Evolutionary conservation across 2,797 vertebrate genomes (phyloP), one percentile per base, ranked within the genome.

Genomic region (Lithobates sylvaticus): DNA sequence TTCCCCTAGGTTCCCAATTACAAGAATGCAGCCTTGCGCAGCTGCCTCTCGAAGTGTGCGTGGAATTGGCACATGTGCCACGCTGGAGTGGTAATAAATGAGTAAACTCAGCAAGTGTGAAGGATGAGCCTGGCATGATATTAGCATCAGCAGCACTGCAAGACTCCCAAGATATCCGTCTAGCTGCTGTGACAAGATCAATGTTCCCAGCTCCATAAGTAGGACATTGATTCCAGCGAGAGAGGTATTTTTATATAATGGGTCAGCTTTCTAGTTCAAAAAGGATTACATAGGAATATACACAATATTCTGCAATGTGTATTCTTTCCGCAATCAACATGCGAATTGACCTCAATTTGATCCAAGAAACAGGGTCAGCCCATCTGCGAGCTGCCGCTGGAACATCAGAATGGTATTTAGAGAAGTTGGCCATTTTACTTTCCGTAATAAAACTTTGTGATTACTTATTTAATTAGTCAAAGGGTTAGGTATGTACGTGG

Each of bases 261-360:
- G 85, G 85, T 87, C 85, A 87, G 75, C 72, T 78, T 87, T 87
- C 85, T 87, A 87, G 85, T 87, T 87, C 85, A 87, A 65, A 83
- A 87, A 83, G 76, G 39, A 82, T 73, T 47, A 32, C 69, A 44
- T 71, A 78, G 29, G 18, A 71, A 77, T 85, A 72, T 72, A 75
- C 67, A 72, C 76, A 74, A 61, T 21, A 32, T 47, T 23, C 50
- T 23, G 58, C 26, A 47, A 72, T 65, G 16, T 64, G 44, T 54
- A 18, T 78, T 54, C 42, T 42, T 78, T 68, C 16, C 61, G 2
- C 73, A 42, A 74, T 74, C 76, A 85, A 73, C 84, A 67, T 61
- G 76, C 73, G 68, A 73, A 73, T 36, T 78, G 34, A 32, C 50
- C 80, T 83, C 39, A 36, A 77, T 78, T 78, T 47, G 65, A 70